Conservation (phyloP, 2,113 vertebrate genomes). For the Scartelaos histophorus region DNA sequence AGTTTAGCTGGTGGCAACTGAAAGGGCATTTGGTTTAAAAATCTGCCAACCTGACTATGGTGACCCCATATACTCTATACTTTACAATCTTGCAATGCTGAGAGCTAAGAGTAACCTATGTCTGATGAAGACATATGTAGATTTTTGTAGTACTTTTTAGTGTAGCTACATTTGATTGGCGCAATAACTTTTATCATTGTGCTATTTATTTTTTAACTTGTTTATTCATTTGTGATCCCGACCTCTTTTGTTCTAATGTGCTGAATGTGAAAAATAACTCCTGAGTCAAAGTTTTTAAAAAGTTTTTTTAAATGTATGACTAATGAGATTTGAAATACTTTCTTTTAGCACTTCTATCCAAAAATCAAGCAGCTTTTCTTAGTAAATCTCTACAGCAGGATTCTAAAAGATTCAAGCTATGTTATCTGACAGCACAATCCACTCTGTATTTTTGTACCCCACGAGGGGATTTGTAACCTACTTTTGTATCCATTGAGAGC, state of each 20-base stretch:
- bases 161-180: neutral
- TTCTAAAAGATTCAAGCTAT: slow-evolving; percentile 32
- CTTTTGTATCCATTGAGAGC: slow-evolving; percentile 90
- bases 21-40: neutral
- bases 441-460: slow-evolving; percentile 25
- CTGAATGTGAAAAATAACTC: no score
- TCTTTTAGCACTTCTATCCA: neutral
- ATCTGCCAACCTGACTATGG: neutral
- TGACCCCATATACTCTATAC: no score
- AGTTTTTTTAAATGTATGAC: neutral
- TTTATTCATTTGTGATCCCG: neutral
- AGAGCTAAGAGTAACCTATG: no score
- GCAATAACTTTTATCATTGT: neutral
- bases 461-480: slow-evolving; percentile 78
- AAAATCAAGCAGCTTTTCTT: neutral
- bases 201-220: neutral
- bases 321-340: neutral
- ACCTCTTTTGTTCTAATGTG: no score
- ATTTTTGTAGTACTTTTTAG: no score
- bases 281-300: no score
- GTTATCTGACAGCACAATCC: slow-evolving; percentile 30
- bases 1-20: neutral
- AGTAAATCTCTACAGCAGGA: slow-evolving; percentile 20
- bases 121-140: no score
- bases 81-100: no score